Conservation (phyloP, 2,888 invertebrate genomes). For the Congeria kusceri region DNA sequence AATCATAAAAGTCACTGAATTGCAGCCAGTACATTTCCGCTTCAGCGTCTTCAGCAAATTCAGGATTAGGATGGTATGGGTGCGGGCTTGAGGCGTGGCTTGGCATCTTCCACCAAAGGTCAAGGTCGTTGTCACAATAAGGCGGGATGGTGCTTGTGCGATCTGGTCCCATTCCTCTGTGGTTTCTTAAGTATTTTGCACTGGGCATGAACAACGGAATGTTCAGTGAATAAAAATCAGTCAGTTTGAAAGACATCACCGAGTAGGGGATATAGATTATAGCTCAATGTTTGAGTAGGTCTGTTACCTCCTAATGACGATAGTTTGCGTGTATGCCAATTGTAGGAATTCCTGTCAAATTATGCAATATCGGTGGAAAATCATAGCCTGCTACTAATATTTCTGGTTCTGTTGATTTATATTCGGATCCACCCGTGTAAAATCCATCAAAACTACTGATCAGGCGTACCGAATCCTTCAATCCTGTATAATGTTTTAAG, state of each 20-base stretch:
- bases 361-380: not conserved
- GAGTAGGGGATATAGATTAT: slow-evolving; percentile 1
- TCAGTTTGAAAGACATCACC: not conserved
- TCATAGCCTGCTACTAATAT: not conserved
- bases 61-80: not conserved
- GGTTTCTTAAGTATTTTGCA: slow-evolving; percentile 3
- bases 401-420: not conserved
- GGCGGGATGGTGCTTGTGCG: not conserved
- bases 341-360: not conserved
- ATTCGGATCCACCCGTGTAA: not conserved
- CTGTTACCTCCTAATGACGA: not conserved
- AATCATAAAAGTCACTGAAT: slow-evolving; percentile 8
- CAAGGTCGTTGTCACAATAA: not conserved
- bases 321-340: not conserved
- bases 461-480: not conserved
- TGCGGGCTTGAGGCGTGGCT: not conserved
- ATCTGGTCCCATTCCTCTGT: not conserved
- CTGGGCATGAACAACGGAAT: slow-evolving; percentile 8
- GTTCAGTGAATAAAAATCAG: slow-evolving; percentile 1
- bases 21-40: slow-evolving; percentile 7
- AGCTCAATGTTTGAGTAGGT: not conserved
- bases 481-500: slow-evolving; percentile 3
- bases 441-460: not conserved
- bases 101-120: not conserved
- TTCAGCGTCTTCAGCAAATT: not conserved